Percentiles rank a stretch among this genome's conserved stretches.
phyloP scores from a whole-genome alignment of 2,888 invertebrate genomes.

The Pherbina coryleti region DNA sequence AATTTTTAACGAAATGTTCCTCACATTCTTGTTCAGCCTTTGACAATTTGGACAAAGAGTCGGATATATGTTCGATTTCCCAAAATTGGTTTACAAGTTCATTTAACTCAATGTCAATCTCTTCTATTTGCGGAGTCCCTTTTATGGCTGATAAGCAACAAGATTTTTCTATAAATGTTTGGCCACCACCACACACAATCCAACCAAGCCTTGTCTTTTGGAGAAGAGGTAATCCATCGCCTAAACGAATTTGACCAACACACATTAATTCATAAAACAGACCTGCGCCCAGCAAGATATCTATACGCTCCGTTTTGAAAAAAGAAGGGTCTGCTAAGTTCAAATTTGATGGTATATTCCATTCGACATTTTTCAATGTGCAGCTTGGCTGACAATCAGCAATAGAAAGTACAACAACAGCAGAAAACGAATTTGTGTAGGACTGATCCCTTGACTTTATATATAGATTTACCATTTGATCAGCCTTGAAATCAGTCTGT shows the following conservation, averaged over 20 bases:
- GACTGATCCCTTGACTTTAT: neutral
- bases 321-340: neutral
- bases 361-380: neutral
- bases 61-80: conserved; percentile 31
- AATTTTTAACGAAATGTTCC: conserved; percentile 38
- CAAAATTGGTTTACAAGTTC: conserved; percentile 9
- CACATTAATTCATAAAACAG: neutral
- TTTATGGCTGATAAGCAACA: no score
- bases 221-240: conserved; percentile 17
- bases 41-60: neutral
- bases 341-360: neutral
- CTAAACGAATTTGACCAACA: neutral
- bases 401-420: neutral
- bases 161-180: neutral
- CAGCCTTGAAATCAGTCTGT: neutral
- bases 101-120: neutral
- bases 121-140: conserved; percentile 5
- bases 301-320: neutral
- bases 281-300: neutral
- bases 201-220: conserved; percentile 20
- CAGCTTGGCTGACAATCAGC: neutral
- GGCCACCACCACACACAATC: neutral
- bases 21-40: conserved; percentile 43
- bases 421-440: neutral
- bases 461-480: neutral